Conservation (phyloP, 2,113 vertebrate species). For the Microtus oregoni region DNA sequence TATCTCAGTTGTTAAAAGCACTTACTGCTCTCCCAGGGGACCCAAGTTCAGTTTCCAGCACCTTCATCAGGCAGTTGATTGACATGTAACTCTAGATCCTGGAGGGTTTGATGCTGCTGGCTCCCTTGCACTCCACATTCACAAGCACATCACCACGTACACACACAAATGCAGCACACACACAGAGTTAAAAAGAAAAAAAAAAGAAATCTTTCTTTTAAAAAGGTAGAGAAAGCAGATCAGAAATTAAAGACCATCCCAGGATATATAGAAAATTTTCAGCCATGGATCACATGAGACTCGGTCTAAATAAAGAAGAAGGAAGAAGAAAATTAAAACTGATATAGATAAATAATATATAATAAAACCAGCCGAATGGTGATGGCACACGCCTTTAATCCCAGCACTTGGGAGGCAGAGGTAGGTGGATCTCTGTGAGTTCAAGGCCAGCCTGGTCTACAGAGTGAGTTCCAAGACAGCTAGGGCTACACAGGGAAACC, state of each 20-base stretch:
- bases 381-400: too few relatives aligned
- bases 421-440: too few relatives aligned
- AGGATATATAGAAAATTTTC: not conserved
- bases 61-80: not conserved
- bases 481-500: too few relatives aligned
- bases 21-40: not conserved
- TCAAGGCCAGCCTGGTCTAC: too few relatives aligned
- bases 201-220: not conserved
- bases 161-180: not conserved
- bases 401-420: too few relatives aligned
- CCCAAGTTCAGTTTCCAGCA: not conserved
- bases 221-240: not conserved
- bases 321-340: not conserved
- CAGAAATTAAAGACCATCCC: not conserved
- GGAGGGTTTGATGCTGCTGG: not conserved
- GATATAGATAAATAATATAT: not conserved
- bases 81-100: not conserved
- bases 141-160: not conserved
- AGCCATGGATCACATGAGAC: not conserved
- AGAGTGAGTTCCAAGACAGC: too few relatives aligned
- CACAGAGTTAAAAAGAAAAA: not conserved
- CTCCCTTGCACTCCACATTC: not conserved
- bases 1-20: not conserved
- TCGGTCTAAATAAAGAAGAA: not conserved
- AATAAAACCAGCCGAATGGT: not conserved